Evolutionary conservation across 2,113 vertebrate genomes (phyloP).

Genomic region (Amphilophus citrinellus): DNA sequence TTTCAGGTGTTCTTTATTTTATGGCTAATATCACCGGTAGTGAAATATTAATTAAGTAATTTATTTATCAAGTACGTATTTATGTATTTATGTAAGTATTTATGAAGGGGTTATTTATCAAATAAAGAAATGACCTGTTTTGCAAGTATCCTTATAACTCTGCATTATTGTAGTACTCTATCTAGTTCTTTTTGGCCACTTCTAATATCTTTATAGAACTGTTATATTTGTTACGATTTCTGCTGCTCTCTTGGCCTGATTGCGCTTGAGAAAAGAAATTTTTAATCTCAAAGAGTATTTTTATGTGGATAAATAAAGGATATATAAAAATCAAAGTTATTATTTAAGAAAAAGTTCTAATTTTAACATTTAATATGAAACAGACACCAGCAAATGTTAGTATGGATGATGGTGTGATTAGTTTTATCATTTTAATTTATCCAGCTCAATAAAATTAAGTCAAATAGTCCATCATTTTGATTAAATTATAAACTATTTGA

Average conservation of each 20-base stretch:
- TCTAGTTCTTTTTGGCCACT: neutral
- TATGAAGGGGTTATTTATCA: neutral
- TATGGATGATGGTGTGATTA: neutral
- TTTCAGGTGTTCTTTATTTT: fast-evolving
- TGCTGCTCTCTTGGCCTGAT: neutral
- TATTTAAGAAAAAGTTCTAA: neutral
- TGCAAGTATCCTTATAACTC: neutral
- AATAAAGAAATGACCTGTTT: neutral
- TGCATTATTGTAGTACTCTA: neutral
- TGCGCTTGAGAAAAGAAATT: neutral
- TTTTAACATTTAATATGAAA: neutral
- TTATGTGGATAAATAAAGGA: no score
- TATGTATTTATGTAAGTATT: neutral
- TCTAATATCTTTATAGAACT: neutral
- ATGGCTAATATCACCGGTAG: neutral
- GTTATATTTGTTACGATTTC: neutral
- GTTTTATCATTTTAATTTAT: neutral
- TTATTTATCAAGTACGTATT: no score
- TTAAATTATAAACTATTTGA: no score
- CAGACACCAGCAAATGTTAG: neutral
- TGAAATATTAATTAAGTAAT: neutral
- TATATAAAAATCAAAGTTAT: neutral
- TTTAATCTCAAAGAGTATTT: neutral
- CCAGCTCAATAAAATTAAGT: neutral
- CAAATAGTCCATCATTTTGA: no score